These are phyloP conservation scores for Pterostichus niger DNA, from an alignment of 2,888 invertebrate species.

Conservation along the genomic window DNA sequence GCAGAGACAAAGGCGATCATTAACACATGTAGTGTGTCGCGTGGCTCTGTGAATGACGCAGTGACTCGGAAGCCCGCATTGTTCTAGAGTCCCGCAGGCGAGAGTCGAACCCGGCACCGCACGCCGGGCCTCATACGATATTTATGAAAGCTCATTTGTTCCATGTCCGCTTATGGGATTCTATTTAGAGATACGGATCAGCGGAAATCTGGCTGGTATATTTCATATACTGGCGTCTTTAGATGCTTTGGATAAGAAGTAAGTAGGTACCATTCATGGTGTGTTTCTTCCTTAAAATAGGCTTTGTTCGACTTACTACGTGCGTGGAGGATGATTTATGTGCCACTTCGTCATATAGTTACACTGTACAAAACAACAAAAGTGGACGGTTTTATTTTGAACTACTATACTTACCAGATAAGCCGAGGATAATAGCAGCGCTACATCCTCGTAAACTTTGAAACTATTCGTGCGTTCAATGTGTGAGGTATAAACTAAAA, in stretches of 20 bases:
- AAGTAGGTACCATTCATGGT: conserved; percentile 54
- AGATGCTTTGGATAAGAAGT: conserved; percentile 57
- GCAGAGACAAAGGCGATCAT: conserved; percentile 23
- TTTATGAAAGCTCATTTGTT: conserved; percentile 65
- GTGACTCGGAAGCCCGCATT: conserved; percentile 7
- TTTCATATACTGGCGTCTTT: conserved; percentile 61
- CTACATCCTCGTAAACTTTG: conserved; percentile 31
- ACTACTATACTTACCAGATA: conserved; percentile 53
- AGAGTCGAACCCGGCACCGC: conserved; percentile 17
- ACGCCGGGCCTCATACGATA: conserved; percentile 26
- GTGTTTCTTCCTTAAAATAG: conserved; percentile 60
- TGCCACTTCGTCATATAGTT: conserved; percentile 40
- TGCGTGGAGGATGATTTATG: conserved; percentile 58
- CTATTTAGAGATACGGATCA: conserved; percentile 62
- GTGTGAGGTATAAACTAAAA: conserved; percentile 33
- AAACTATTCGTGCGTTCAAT: conserved; percentile 47
- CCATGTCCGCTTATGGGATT: conserved; percentile 65
- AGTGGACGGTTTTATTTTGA: conserved; percentile 30
- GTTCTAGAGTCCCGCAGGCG: conserved; percentile 7
- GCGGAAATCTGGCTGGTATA: conserved; percentile 63
- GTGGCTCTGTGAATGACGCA: neutral
- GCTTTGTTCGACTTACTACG: conserved; percentile 60
- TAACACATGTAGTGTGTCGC: conserved; percentile 14
- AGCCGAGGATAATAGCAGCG: conserved; percentile 14
- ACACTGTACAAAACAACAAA: conserved; percentile 25